These are phyloP conservation scores for Erebia aethiops DNA, from an alignment of 2,888 invertebrate species.

Conservation along the genomic window DNA sequence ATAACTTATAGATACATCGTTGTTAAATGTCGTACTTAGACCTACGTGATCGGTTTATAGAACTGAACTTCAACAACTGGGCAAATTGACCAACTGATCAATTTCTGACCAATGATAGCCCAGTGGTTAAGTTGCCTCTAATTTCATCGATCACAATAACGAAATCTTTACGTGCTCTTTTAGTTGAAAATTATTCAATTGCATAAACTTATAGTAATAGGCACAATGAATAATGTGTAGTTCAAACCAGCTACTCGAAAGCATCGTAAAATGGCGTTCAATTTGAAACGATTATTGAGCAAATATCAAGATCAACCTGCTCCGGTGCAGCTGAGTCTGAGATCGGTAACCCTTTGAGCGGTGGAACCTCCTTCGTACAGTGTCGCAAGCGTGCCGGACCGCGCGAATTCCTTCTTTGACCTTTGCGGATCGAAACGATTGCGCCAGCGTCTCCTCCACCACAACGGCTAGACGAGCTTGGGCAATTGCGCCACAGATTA, in stretches of 20 bases:
- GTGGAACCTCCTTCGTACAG: slow-evolving; percentile 65
- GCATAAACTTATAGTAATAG: background rate
- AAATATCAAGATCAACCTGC: slow-evolving; percentile 50
- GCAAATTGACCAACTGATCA: too few relatives aligned
- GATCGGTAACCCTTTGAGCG: slow-evolving; percentile 54
- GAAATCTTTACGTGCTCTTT: background rate
- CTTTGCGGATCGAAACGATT: slow-evolving; percentile 80
- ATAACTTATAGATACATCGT: too few relatives aligned
- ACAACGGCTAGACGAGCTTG: slow-evolving; percentile 72
- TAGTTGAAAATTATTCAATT: background rate
- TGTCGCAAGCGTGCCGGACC: slow-evolving; percentile 77
- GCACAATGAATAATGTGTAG: slow-evolving; percentile 17
- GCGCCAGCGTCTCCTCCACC: slow-evolving; percentile 74
- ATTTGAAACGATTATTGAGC: slow-evolving; percentile 43
- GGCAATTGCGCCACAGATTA: slow-evolving; percentile 74
- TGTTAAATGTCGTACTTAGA: too few relatives aligned
- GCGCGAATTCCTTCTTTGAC: slow-evolving; percentile 82
- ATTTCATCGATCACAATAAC: background rate
- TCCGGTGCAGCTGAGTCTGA: slow-evolving; percentile 45
- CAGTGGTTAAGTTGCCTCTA: too few relatives aligned
- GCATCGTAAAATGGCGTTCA: slow-evolving; percentile 38
- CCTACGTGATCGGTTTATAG: too few relatives aligned
- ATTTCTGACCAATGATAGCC: too few relatives aligned
- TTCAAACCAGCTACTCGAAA: slow-evolving; percentile 18
- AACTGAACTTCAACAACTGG: too few relatives aligned